These are phyloP conservation scores for Xanthia icteritia DNA, from an alignment of 2,888 invertebrate species.

Conservation along the genomic window DNA sequence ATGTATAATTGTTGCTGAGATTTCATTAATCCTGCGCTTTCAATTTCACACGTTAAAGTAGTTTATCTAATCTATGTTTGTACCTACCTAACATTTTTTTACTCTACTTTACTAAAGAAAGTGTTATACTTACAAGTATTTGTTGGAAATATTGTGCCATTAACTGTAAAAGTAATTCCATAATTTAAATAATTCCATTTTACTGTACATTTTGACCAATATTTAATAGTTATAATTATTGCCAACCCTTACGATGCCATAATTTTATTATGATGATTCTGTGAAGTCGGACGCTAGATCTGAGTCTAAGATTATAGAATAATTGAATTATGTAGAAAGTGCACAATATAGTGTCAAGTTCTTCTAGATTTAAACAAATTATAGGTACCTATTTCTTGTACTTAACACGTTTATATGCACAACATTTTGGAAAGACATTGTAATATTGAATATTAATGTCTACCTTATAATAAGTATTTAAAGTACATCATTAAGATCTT, in stretches of 20 bases:
- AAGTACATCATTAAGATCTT: not conserved
- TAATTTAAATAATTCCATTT: not conserved
- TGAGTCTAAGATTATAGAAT: constrained; percentile 18
- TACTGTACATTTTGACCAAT: constrained; percentile 30
- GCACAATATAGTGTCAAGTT: constrained; percentile 53
- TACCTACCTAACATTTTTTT: not conserved
- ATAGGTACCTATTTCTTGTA: constrained; percentile 35
- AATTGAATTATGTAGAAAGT: constrained; percentile 20
- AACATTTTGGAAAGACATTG: constrained; percentile 43
- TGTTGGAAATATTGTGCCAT: constrained; percentile 29
- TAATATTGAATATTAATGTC: constrained; percentile 35
- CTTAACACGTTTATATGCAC: constrained; percentile 51
- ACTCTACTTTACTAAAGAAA: not conserved
- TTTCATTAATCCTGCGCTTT: not conserved
- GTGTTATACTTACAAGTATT: not conserved
- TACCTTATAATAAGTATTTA: not conserved
- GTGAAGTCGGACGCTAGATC: not conserved
- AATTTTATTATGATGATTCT: not conserved
- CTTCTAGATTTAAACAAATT: constrained; percentile 34
- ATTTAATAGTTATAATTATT: not conserved
- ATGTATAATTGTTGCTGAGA: not conserved
- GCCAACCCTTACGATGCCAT: constrained; percentile 4
- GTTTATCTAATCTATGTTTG: too few species aligned
- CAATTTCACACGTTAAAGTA: not conserved
- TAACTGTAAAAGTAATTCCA: not conserved